A percentile compares a stretch with the other conserved stretches of the same genome.
phyloP scores from a whole-genome alignment of 37 sponge, comb jelly and placozoan genomes.

The Aplysina aerophoba region DNA sequence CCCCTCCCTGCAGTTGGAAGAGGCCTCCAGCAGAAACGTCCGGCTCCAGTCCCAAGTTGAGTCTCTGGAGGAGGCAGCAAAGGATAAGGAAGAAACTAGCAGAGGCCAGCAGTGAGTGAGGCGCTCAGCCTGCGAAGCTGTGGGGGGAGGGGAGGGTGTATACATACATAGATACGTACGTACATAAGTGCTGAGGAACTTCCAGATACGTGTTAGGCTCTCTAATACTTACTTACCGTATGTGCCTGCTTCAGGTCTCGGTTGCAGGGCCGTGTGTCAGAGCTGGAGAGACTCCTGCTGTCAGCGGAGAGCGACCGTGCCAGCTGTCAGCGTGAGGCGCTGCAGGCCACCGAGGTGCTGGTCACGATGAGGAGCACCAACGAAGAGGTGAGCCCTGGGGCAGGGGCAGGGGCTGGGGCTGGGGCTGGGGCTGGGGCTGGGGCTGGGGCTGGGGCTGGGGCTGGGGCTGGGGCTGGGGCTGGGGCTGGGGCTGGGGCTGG shows the following conservation, averaged over 20 bases:
- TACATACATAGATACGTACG: no score
- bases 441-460: no score
- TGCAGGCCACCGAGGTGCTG: not conserved
- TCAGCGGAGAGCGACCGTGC: slow-evolving; percentile 24
- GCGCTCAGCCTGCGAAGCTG: not conserved
- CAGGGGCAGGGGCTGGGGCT: not conserved
- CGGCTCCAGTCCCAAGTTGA: not conserved
- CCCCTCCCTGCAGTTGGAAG: not conserved
- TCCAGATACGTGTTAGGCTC: not conserved
- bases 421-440: no score
- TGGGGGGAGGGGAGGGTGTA: no score
- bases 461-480: no score
- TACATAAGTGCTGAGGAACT: not conserved
- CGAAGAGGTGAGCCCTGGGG: slow-evolving; percentile 12
- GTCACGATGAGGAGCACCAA: slow-evolving; percentile 16
- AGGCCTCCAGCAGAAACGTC: no score
- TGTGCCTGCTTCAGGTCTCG: not conserved
- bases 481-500: no score
- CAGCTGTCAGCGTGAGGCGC: not conserved
- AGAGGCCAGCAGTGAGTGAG: slow-evolving; percentile 1
- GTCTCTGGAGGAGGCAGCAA: not conserved
- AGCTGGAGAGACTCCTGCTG: not conserved
- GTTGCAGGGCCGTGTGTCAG: not conserved
- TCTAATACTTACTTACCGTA: not conserved
- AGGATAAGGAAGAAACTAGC: not conserved